These are phyloP conservation scores for Epistrophe grossulariae DNA, from an alignment of 2,888 invertebrate genomes.

Conservation along the genomic window DNA sequence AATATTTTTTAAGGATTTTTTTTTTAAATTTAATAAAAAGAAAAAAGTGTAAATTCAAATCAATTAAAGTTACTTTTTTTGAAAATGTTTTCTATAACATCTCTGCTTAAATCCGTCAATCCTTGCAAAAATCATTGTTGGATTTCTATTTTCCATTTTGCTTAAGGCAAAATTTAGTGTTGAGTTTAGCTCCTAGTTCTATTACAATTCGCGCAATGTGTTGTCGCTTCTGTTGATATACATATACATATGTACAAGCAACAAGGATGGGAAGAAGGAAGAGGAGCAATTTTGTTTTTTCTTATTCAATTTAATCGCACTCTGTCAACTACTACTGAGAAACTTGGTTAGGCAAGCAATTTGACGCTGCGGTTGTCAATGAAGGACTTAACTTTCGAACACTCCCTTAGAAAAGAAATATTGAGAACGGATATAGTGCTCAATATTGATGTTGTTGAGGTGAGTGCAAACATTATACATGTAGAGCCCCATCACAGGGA, in stretches of 20 bases:
- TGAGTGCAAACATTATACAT: background rate
- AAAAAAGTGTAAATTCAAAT: too few species aligned
- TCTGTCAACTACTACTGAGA: constrained; percentile 39
- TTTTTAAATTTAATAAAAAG: too few species aligned
- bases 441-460: background rate
- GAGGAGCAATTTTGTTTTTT: constrained; percentile 20
- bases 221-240: background rate
- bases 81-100: background rate
- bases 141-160: constrained; percentile 11
- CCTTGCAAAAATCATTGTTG: background rate
- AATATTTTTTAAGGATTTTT: too few species aligned
- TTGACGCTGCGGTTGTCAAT: constrained; percentile 60
- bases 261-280: background rate
- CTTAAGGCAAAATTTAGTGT: constrained; percentile 19
- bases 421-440: background rate
- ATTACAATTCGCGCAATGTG: constrained; percentile 4
- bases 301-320: constrained; percentile 57
- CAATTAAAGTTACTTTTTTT: too few species aligned
- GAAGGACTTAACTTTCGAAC: constrained; percentile 42
- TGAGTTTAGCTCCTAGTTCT: constrained; percentile 19
- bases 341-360: constrained; percentile 66
- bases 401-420: constrained; percentile 19
- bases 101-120: background rate
- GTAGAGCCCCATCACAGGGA: background rate
- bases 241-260: too few species aligned